phyloP scores from a whole-genome alignment of 2,797 vertebrate genomes.

The Labroides dimidiatus region DNA sequence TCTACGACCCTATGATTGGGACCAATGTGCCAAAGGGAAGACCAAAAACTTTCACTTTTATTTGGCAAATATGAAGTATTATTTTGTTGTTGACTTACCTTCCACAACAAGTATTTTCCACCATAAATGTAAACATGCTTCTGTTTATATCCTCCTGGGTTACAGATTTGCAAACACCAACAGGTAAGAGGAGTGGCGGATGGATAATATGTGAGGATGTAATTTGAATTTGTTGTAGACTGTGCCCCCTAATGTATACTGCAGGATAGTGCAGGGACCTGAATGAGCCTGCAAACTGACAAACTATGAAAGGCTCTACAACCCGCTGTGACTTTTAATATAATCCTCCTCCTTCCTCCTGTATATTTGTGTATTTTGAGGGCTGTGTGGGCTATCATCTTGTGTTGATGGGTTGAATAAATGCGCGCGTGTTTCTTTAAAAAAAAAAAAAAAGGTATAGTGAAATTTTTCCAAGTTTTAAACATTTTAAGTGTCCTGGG shows the following conservation, averaged over 20 bases:
- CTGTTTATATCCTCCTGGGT: neutral
- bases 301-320: constrained; percentile 26
- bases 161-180: neutral
- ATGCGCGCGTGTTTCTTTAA: constrained; percentile 14
- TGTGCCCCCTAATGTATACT: constrained; percentile 60
- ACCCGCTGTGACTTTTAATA: constrained; percentile 36
- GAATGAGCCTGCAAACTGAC: constrained; percentile 25
- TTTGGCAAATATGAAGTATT: constrained; percentile 75
- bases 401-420: constrained; percentile 59
- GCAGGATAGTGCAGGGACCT: constrained; percentile 50
- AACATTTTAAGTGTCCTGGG: neutral
- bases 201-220: constrained; percentile 13
- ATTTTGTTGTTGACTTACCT: constrained; percentile 41
- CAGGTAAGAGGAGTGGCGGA: constrained; percentile 11
- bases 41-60: constrained; percentile 27
- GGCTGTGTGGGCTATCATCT: constrained; percentile 33
- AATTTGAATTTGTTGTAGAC: constrained; percentile 36
- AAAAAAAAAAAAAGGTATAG: no score
- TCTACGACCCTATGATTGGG: constrained; percentile 31
- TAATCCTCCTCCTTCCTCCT: neutral
- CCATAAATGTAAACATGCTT: neutral
- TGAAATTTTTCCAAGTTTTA: neutral
- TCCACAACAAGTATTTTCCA: constrained; percentile 18
- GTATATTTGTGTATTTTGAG: constrained; percentile 20
- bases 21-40: constrained; percentile 50